Evolutionary conservation across 2,113 vertebrate species (phyloP).

Genomic region (Excalfactoria chinensis): DNA sequence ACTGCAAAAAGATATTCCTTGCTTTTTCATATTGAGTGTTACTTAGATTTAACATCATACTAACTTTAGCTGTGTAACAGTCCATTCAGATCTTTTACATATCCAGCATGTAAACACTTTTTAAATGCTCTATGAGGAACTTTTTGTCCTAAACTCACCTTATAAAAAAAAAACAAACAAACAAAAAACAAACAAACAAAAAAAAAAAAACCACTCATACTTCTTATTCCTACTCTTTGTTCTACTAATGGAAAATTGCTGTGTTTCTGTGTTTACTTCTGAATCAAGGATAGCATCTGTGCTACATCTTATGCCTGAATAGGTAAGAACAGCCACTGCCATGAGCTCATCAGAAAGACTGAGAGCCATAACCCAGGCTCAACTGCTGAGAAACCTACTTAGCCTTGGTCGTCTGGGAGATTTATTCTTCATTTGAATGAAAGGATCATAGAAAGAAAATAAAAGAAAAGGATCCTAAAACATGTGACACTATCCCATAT

Average conservation of each 20-base stretch:
- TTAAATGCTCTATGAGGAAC: background rate
- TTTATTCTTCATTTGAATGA: background rate
- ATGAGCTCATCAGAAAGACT: background rate
- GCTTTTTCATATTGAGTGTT: background rate
- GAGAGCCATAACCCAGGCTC: background rate
- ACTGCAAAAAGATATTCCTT: background rate
- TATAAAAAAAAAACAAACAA: background rate
- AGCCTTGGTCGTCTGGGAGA: background rate
- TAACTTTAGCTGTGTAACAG: background rate
- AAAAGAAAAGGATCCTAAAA: background rate
- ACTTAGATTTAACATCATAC: background rate
- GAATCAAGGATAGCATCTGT: background rate
- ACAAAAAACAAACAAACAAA: background rate
- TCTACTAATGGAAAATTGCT: background rate
- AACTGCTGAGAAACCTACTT: background rate
- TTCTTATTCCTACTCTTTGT: background rate
- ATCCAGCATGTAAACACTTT: fast-evolving
- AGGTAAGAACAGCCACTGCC: background rate
- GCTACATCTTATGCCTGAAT: background rate
- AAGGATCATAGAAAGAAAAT: background rate
- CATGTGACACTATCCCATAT: background rate
- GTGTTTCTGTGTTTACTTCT: background rate
- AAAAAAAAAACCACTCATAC: background rate
- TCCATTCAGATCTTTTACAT: fast-evolving
- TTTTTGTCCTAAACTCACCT: background rate